Evolutionary conservation across 2,797 vertebrate species (phyloP).

Genomic region (Malurus leucopterus): DNA sequence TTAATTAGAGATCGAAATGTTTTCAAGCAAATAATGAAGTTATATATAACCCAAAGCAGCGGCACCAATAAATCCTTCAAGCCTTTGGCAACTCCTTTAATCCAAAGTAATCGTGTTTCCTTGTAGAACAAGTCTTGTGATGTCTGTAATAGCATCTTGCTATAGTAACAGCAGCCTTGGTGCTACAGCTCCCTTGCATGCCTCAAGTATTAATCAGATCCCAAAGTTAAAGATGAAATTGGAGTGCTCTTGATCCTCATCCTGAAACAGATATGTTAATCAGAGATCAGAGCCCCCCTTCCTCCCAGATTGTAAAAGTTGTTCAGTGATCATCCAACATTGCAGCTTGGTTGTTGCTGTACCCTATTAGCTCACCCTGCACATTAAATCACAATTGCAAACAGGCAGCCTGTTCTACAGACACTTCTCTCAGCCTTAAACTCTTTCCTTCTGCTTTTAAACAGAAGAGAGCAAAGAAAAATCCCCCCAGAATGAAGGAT

Average conservation of each 20-base stretch:
- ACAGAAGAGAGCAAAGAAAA: background rate
- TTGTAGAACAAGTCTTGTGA: conserved; percentile 63
- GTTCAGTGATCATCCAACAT: background rate
- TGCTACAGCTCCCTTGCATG: conserved; percentile 28
- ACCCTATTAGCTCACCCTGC: background rate
- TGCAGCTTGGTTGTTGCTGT: background rate
- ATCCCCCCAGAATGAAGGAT: background rate
- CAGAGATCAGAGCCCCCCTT: conserved; percentile 35
- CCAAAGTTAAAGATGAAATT: conserved; percentile 53
- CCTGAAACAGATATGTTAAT: conserved; percentile 44
- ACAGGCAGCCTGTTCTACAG: background rate
- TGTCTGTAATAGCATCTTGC: conserved; percentile 45
- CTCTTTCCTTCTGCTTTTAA: background rate
- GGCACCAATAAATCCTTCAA: conserved; percentile 66
- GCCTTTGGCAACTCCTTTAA: conserved; percentile 56
- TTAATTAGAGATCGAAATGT: conserved; percentile 4
- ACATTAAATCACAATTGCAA: background rate
- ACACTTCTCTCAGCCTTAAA: background rate
- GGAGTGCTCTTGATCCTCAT: conserved; percentile 37
- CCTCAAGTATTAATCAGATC: conserved; percentile 59
- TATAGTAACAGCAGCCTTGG: conserved; percentile 38
- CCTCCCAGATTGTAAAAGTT: background rate
- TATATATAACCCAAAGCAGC: conserved; percentile 50
- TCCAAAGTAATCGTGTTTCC: conserved; percentile 46
- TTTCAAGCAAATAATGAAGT: conserved; percentile 53